These are phyloP conservation scores for Stratiomys singularior DNA, from an alignment of 2,888 invertebrate species.

Conservation along the genomic window DNA sequence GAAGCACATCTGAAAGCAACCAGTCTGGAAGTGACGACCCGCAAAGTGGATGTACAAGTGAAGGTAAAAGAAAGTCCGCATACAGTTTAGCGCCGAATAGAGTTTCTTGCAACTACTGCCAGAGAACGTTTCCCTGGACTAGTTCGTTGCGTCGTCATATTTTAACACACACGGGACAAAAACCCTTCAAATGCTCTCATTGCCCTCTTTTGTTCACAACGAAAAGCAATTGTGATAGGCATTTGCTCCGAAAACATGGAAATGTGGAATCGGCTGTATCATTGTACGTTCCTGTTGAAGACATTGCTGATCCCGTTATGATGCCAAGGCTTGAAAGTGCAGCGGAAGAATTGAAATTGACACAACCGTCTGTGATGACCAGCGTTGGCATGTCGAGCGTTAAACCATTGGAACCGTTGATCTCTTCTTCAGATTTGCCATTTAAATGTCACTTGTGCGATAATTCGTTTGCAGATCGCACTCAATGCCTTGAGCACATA, in stretches of 20 bases:
- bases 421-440: constrained; percentile 73
- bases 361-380: constrained; percentile 68
- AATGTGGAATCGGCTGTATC: constrained; percentile 67
- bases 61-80: constrained; percentile 87
- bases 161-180: constrained; percentile 92
- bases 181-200: constrained; percentile 94
- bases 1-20: constrained; percentile 82
- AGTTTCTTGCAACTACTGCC: constrained; percentile 92
- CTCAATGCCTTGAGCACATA: constrained; percentile 84
- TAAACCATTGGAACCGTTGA: constrained; percentile 47
- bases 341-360: constrained; percentile 54
- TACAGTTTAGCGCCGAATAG: constrained; percentile 95
- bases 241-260: constrained; percentile 88
- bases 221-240: constrained; percentile 97
- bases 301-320: constrained; percentile 64
- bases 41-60: constrained; percentile 56
- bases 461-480: constrained; percentile 81
- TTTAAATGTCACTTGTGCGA: constrained; percentile 96
- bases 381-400: constrained; percentile 67
- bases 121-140: constrained; percentile 95
- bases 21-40: constrained; percentile 83
- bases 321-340: constrained; percentile 62
- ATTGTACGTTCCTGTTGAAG: constrained; percentile 67
- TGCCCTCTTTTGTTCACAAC: constrained; percentile 95
- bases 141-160: constrained; percentile 95